These are phyloP conservation scores for Misgurnus mizolepis DNA, from an alignment of 2,113 vertebrate species.

Conservation along the genomic window DNA sequence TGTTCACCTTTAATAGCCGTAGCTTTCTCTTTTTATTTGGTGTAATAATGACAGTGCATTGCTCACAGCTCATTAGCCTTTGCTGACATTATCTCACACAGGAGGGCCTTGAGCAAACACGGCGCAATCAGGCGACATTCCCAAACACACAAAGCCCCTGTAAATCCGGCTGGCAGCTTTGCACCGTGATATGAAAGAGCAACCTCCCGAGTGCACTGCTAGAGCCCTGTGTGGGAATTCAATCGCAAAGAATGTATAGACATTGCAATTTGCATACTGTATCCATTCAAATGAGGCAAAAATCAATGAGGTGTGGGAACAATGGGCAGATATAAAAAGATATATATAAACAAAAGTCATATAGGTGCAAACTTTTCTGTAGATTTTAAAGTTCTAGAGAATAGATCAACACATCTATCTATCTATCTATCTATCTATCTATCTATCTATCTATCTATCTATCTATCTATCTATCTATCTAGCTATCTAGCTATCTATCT, in stretches of 20 bases:
- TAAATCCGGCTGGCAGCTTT: slow-evolving; percentile 41
- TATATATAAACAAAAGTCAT: background rate
- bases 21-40: slow-evolving; percentile 56
- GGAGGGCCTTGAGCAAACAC: slow-evolving; percentile 49
- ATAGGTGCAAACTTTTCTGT: background rate
- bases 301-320: slow-evolving; percentile 18
- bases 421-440: too few species aligned
- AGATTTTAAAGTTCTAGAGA: background rate
- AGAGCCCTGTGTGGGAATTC: slow-evolving; percentile 32
- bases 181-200: slow-evolving; percentile 10
- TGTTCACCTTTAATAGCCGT: slow-evolving; percentile 64
- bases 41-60: slow-evolving; percentile 51
- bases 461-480: too few species aligned
- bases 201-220: slow-evolving; percentile 31
- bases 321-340: background rate
- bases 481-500: too few species aligned
- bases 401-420: background rate
- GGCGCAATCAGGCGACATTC: slow-evolving; percentile 50
- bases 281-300: slow-evolving; percentile 36
- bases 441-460: too few species aligned
- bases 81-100: slow-evolving; percentile 52
- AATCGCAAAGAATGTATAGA: slow-evolving; percentile 24
- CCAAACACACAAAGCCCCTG: slow-evolving; percentile 45
- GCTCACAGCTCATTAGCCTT: slow-evolving; percentile 56
- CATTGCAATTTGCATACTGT: slow-evolving; percentile 36